phyloP scores from a whole-genome alignment of 2,113 vertebrate species.

The Gambusia affinis region DNA sequence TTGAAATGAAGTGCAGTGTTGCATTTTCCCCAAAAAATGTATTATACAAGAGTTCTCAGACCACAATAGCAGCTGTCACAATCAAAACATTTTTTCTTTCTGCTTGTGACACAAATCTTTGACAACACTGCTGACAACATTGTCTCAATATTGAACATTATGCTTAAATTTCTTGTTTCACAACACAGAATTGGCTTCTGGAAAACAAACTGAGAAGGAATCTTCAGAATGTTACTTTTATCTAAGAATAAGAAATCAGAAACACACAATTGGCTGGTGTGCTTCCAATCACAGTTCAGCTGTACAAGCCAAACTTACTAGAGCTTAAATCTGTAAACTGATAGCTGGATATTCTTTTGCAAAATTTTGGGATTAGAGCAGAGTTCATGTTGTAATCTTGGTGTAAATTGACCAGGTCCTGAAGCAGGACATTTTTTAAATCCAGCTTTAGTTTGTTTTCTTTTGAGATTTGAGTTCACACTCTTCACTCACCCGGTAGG shows the following conservation, averaged over 20 bases:
- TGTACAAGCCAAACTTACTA: neutral
- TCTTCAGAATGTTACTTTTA: no score
- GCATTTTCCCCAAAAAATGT: no score
- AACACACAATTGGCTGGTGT: neutral
- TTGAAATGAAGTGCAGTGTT: no score
- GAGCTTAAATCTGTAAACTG: neutral
- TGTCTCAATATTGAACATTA: neutral
- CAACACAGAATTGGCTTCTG: no score
- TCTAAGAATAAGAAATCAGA: no score
- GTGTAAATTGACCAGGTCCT: neutral
- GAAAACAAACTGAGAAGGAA: no score
- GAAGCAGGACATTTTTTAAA: neutral
- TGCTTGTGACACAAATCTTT: neutral
- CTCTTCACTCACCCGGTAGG: constrained; percentile 82
- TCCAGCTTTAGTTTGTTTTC: neutral
- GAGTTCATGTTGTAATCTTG: neutral
- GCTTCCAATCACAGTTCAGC: neutral
- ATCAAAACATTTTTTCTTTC: neutral
- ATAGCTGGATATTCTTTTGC: neutral
- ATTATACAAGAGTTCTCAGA: no score
- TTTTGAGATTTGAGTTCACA: neutral
- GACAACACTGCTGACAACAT: neutral
- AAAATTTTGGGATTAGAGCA: neutral
- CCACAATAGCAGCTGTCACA: no score
- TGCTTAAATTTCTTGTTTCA: neutral